A percentile compares a stretch with the other conserved stretches of the same genome.
These are phyloP conservation scores for Aurelia coerulea DNA, from an alignment of 30 jellyfish, hydroid and myxozoan genomes.

Conservation along the genomic window DNA sequence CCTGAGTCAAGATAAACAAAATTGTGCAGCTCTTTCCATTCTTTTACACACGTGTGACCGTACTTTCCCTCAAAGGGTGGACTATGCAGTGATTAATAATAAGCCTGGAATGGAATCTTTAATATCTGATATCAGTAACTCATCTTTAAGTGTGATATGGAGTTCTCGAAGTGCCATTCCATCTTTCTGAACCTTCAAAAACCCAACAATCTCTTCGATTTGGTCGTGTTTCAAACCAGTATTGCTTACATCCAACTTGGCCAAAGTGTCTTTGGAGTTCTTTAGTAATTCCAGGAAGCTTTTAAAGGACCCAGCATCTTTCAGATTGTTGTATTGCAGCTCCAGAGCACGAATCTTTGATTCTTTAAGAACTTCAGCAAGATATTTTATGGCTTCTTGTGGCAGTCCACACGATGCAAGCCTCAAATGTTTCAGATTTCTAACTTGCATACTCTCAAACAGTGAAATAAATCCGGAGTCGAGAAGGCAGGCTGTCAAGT, in stretches of 20 bases:
- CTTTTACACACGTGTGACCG: too few relatives aligned
- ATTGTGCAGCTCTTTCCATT: too few relatives aligned
- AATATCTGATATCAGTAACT: not conserved
- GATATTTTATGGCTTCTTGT: not conserved
- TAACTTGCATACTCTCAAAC: constrained; percentile 5
- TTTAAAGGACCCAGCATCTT: not conserved
- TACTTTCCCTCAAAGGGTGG: too few relatives aligned
- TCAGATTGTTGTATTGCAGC: constrained; percentile 1
- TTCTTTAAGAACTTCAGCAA: constrained; percentile 14
- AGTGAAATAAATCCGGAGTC: not conserved
- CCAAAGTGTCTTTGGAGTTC: constrained; percentile 20
- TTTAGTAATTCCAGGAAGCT: not conserved
- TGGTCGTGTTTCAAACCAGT: constrained; percentile 19
- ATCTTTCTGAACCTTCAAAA: not conserved
- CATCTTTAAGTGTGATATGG: not conserved
- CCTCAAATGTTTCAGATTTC: constrained; percentile 8
- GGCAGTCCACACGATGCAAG: constrained; percentile 16
- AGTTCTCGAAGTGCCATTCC: not conserved
- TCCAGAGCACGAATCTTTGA: constrained; percentile 8
- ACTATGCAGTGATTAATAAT: too few relatives aligned
- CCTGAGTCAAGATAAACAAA: too few relatives aligned
- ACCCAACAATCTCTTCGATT: not conserved
- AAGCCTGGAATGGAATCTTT: constrained; percentile 3
- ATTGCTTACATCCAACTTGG: constrained; percentile 13
- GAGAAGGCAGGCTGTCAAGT: constrained; percentile 2